Evolutionary conservation across 2,888 invertebrate genomes (phyloP), one percentile per base, ranked within the genome.

Genomic region (Epistrophe eligans): DNA sequence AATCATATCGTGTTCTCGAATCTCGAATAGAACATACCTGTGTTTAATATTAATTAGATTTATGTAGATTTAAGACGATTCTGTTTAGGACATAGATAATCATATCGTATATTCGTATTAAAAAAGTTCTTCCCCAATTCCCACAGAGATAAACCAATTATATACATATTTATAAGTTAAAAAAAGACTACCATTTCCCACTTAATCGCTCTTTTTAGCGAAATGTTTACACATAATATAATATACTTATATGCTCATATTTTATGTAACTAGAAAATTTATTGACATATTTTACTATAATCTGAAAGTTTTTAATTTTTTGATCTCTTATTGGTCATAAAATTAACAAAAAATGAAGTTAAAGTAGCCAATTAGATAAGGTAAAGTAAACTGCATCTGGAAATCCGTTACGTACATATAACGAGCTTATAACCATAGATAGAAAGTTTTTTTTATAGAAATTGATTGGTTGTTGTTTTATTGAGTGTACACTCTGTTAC

Each of bases 121-220:
- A 72, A 28, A 13, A 73, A 66, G 35, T 66, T 48, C 24, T 43
- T 57, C 73, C 60, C 74, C 24, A 24, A 24, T 24, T 24, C 24
- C 24, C n/a, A 74, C 28, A 66, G 32, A 73, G 2, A 48, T 28
- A 62, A 45, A 67, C 50, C 58, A 64, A 11, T 66, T 48, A 32
- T 45, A 45, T 50, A 74, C 28, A 66, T 11, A 67, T 58, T 58
- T 28, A 58, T 11, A 13, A 62, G 11, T 66, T 24, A 13, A 43
- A 62, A 17, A 73, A 62, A 81, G 74, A 81, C 80, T 74, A 38
- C 52, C 57, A 24, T 40, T 67, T 52, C 40, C 64, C 57, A 71
- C 66, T 80, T 76, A 76, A 76, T 72, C 76, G 66, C 76, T 76
- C 76, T 58, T 79, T 79, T 79, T 58, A 71, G 80, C 71, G 84